Evolutionary conservation across 1,140 invertebrate genomes (phyloP).

Genomic region (Pogonognathellus flavescens): DNA sequence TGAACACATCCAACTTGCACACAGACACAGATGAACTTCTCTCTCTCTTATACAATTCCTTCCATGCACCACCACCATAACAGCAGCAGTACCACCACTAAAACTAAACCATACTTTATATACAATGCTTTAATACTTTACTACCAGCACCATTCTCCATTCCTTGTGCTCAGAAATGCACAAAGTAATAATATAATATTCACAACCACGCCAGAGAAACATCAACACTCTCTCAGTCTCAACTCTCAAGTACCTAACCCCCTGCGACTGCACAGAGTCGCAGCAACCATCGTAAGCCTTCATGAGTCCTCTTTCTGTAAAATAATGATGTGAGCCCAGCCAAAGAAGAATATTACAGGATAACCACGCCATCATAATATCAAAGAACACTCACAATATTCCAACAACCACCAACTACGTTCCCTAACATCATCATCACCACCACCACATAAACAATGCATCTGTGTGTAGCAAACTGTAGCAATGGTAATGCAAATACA

Average conservation of each 20-base stretch:
- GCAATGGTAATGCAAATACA: too few species aligned
- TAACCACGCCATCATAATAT: background rate
- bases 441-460: too few species aligned
- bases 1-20: background rate
- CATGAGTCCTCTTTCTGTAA: background rate
- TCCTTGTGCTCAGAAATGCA: too few species aligned
- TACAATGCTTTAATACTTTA: too few species aligned
- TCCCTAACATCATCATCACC: too few species aligned
- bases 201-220: background rate
- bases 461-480: too few species aligned
- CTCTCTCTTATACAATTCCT: background rate
- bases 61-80: background rate
- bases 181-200: background rate
- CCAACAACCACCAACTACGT: too few species aligned
- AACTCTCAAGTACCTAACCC: background rate
- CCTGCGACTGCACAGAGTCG: too few species aligned
- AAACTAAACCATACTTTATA: background rate
- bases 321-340: background rate
- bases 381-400: too few species aligned
- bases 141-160: too few species aligned
- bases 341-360: background rate
- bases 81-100: background rate
- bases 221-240: slow-evolving; percentile 29
- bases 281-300: slow-evolving; percentile 24
- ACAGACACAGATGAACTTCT: background rate